Conservation (phyloP, 2,888 invertebrate species). For the Calameuta pallipes region DNA sequence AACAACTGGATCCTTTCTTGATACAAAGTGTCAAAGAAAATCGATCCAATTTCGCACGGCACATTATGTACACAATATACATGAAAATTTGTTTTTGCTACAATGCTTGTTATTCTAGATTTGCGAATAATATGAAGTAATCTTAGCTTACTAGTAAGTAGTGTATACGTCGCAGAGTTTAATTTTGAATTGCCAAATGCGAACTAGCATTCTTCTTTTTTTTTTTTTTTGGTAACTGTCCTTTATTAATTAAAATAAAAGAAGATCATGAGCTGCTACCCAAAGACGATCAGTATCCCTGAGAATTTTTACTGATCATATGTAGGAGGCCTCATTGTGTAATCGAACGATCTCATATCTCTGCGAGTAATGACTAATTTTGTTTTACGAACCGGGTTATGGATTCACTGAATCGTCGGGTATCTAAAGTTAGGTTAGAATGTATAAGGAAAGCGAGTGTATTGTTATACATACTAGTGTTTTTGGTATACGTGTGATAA, state of each 20-base stretch:
- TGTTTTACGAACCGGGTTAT: background rate
- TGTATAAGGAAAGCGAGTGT: background rate
- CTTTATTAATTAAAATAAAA: background rate
- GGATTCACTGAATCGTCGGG: background rate
- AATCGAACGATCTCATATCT: background rate
- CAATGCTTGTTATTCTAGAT: constrained; percentile 1
- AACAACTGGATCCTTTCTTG: background rate
- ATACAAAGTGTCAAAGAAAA: background rate
- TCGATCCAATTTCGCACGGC: constrained; percentile 11
- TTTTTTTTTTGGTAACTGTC: background rate
- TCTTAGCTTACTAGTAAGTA: background rate
- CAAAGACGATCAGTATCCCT: background rate
- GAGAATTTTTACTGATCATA: background rate
- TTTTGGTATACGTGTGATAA: background rate
- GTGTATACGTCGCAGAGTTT: background rate
- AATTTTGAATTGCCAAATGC: background rate
- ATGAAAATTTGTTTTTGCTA: constrained; percentile 27
- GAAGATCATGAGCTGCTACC: background rate
- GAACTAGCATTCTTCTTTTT: too few species aligned
- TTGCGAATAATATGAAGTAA: background rate
- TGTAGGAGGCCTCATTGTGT: background rate
- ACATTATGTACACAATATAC: constrained; percentile 42
- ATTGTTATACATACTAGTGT: background rate
- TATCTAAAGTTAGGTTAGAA: background rate
- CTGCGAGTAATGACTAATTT: background rate